Evolutionary conservation across 2,888 invertebrate genomes (phyloP).

Genomic region (Flexamia atlantica): DNA sequence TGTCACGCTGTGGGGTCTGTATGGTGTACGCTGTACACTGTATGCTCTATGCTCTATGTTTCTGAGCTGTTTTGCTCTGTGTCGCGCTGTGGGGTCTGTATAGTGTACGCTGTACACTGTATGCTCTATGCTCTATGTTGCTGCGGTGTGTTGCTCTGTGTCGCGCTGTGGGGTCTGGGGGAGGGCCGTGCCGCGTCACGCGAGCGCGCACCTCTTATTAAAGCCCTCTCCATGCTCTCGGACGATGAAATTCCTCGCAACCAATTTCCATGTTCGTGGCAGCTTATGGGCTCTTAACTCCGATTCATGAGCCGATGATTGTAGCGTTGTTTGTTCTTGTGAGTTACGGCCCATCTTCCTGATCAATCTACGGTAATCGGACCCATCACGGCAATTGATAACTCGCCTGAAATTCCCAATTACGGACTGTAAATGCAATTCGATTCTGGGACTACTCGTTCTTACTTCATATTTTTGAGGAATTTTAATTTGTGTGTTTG

Average conservation of each 20-base stretch:
- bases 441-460: too few species aligned
- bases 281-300: slow-evolving; percentile 43
- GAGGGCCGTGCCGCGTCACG: slow-evolving; percentile 34
- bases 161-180: slow-evolving; percentile 53
- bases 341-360: slow-evolving; percentile 32
- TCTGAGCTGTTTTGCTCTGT: too few species aligned
- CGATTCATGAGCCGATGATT: slow-evolving; percentile 21
- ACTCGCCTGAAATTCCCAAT: not conserved
- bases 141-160: not conserved
- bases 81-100: too few species aligned
- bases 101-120: too few species aligned
- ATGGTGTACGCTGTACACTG: too few species aligned
- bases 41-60: too few species aligned
- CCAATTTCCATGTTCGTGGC: slow-evolving; percentile 47
- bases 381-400: slow-evolving; percentile 25
- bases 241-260: slow-evolving; percentile 39
- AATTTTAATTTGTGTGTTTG: too few species aligned
- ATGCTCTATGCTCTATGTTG: too few species aligned
- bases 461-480: too few species aligned
- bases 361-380: slow-evolving; percentile 31
- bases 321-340: slow-evolving; percentile 39
- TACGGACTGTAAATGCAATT: not conserved
- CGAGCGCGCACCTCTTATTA: slow-evolving; percentile 52
- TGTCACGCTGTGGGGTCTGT: too few species aligned
- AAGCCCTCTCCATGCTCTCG: slow-evolving; percentile 34